Percentiles rank a stretch among this genome's conserved stretches.
phyloP scores from a whole-genome alignment of 2,888 invertebrate species.

The Himalopsyche kuldschensis region DNA sequence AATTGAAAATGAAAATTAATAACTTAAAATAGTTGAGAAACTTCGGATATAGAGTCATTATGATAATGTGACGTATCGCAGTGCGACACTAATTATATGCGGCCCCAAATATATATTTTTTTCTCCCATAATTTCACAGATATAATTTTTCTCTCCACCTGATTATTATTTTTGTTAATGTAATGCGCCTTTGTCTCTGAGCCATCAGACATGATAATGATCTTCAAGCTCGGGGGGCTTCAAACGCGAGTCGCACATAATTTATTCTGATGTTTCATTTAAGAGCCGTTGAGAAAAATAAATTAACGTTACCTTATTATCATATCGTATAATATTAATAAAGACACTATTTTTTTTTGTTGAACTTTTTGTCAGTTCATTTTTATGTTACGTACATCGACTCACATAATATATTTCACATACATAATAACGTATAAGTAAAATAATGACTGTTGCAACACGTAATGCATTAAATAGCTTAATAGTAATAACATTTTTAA shows the following conservation, averaged over 20 bases:
- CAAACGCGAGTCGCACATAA: not conserved
- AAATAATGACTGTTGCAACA: too few species aligned
- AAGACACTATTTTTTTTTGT: not conserved
- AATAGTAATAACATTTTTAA: too few species aligned
- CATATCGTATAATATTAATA: not conserved
- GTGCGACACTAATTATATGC: slow-evolving; percentile 11
- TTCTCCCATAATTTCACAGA: not conserved
- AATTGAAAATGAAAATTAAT: too few species aligned
- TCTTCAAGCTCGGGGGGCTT: slow-evolving; percentile 5
- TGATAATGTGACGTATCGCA: slow-evolving; percentile 10
- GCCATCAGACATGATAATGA: slow-evolving; percentile 9
- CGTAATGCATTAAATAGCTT: too few species aligned
- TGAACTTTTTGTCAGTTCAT: not conserved
- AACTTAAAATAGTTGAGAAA: not conserved
- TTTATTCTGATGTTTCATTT: not conserved
- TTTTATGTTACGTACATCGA: too few species aligned
- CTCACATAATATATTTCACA: too few species aligned
- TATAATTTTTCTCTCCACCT: not conserved
- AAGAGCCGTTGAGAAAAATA: not conserved
- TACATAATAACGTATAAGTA: too few species aligned
- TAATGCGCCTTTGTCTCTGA: slow-evolving; percentile 19
- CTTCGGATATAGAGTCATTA: not conserved
- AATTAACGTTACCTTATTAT: not conserved
- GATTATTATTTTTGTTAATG: slow-evolving; percentile 17
- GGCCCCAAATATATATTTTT: not conserved